Evolutionary conservation across 2,888 invertebrate species (phyloP).

Genomic region (Nasonia oneida): DNA sequence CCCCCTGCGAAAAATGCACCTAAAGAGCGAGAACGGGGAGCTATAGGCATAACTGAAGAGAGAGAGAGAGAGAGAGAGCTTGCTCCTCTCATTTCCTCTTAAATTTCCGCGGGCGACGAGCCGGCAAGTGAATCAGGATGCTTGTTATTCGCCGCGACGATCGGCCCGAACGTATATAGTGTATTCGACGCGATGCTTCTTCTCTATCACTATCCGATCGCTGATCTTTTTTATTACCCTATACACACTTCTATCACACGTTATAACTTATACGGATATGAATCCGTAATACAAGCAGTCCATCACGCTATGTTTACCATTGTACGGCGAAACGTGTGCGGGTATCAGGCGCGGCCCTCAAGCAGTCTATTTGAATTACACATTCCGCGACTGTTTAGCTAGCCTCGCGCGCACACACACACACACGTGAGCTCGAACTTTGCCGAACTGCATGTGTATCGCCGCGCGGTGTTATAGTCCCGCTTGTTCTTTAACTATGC

Average conservation of each 20-base stretch:
- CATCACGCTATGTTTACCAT: slow-evolving; percentile 31
- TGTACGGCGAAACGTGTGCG: no score
- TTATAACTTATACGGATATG: slow-evolving; percentile 8
- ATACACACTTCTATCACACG: no score
- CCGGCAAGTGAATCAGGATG: slow-evolving; percentile 66
- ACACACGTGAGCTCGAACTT: neutral
- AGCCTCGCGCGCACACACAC: neutral
- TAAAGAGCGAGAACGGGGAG: neutral
- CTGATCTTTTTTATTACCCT: neutral
- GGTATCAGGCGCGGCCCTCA: neutral
- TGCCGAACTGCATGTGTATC: neutral
- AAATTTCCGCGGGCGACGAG: slow-evolving; percentile 64
- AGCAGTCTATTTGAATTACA: slow-evolving; percentile 40
- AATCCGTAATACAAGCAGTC: slow-evolving; percentile 42
- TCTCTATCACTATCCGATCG: slow-evolving; percentile 10
- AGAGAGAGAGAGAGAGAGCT: neutral
- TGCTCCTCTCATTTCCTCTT: slow-evolving; percentile 65
- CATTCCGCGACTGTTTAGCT: no score
- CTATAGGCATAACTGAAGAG: neutral
- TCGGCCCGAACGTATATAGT: slow-evolving; percentile 58
- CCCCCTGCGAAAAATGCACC: neutral
- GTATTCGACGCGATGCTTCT: neutral
- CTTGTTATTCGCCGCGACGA: slow-evolving; percentile 65
- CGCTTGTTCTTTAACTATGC: neutral
- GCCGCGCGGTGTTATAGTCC: neutral